phyloP scores from a whole-genome alignment of 2,113 vertebrate genomes.

The Mesitornis unicolor region DNA sequence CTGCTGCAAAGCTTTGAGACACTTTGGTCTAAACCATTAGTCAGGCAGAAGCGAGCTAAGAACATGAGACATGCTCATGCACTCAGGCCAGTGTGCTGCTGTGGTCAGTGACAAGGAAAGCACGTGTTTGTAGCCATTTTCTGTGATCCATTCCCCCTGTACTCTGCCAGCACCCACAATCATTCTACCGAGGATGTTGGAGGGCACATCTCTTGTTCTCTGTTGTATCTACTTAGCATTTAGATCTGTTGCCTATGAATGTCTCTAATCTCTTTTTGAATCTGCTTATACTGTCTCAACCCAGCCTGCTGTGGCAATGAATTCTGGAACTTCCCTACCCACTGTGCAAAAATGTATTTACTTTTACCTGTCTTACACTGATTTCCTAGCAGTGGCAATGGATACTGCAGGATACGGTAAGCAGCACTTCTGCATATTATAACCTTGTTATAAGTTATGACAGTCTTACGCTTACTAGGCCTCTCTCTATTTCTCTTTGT shows the following conservation, averaged over 20 bases:
- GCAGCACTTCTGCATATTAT: neutral
- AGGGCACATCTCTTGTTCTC: neutral
- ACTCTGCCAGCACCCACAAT: neutral
- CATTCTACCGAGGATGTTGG: neutral
- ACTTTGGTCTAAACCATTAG: neutral
- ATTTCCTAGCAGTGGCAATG: neutral
- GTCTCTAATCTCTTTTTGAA: neutral
- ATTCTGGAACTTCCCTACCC: neutral
- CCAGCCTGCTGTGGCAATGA: neutral
- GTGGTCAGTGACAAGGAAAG: neutral
- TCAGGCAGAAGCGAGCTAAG: neutral
- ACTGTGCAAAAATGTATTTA: neutral
- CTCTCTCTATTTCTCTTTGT: neutral
- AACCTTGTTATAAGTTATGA: neutral
- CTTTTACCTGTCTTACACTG: neutral
- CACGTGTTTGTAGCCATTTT: fast-evolving
- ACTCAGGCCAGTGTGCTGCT: neutral
- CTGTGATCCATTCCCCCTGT: too few relatives aligned
- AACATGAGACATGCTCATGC: neutral
- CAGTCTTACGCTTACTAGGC: neutral
- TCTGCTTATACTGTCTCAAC: neutral
- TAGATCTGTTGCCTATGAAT: neutral
- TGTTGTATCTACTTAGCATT: neutral
- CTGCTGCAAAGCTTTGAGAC: neutral
- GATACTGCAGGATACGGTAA: neutral